A percentile compares a stretch with the other conserved stretches of the same genome.
Conservation (phyloP, 2,113 vertebrate species). For the Apistogramma diplotaenia region DNA sequence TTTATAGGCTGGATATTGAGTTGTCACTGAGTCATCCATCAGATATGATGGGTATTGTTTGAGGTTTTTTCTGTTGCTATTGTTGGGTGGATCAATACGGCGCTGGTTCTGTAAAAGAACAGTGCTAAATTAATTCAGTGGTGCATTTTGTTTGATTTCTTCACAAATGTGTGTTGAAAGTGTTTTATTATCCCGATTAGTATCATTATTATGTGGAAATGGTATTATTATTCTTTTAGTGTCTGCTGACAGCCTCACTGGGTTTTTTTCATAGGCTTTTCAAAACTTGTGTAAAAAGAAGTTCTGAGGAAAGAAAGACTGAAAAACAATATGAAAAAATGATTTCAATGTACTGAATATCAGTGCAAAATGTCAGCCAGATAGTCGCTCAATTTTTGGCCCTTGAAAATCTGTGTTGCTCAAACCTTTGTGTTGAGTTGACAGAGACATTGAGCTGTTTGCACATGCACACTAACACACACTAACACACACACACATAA, state of each 20-base stretch:
- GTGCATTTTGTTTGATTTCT: constrained; percentile 7
- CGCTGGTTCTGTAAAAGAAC: not conserved
- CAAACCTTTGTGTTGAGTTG: constrained; percentile 25
- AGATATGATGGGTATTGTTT: not conserved
- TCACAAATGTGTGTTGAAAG: not conserved
- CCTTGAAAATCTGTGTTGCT: not conserved
- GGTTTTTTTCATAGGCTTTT: constrained; percentile 2
- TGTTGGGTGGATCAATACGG: not conserved
- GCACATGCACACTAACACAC: not conserved
- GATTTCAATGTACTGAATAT: constrained; percentile 4
- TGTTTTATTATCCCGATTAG: constrained; percentile 21
- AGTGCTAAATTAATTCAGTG: not conserved
- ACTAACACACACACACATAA: constrained; percentile 31
- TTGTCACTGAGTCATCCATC: not conserved
- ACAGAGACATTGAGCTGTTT: not conserved
- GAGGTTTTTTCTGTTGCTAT: not conserved
- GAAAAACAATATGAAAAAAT: not conserved
- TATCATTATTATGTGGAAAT: constrained; percentile 19
- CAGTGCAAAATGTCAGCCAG: not conserved
- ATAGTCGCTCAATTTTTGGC: not conserved
- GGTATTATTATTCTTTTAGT: constrained; percentile 15
- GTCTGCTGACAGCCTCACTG: constrained; percentile 6
- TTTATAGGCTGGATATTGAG: not conserved
- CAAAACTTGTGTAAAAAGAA: not conserved
- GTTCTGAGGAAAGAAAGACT: not conserved